phyloP scores from a whole-genome alignment of 2,888 invertebrate genomes.

The Tanypteryx hageni region DNA sequence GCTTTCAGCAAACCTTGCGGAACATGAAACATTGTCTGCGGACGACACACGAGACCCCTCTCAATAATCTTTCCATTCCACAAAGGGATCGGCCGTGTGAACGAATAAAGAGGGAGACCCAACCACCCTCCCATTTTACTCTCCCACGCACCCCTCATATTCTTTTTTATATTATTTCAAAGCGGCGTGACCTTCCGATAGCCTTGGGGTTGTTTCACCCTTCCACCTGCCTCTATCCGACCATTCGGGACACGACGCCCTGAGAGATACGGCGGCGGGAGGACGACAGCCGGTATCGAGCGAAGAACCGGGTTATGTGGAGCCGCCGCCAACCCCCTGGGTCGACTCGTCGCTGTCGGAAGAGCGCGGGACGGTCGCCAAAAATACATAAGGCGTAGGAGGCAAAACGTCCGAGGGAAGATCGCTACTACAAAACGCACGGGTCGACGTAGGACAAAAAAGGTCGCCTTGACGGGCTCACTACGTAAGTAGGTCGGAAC shows the following conservation, averaged over 20 bases:
- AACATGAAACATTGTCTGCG: too few species aligned
- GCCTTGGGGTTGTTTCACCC: neutral
- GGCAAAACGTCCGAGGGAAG: conserved; percentile 15
- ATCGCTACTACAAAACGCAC: too few species aligned
- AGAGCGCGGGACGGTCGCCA: neutral
- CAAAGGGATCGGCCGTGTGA: too few species aligned
- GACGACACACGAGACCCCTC: too few species aligned
- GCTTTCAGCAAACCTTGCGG: too few species aligned
- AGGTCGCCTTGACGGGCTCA: neutral
- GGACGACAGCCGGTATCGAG: conserved; percentile 14
- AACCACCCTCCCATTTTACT: too few species aligned
- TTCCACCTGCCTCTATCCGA: neutral
- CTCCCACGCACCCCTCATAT: too few species aligned
- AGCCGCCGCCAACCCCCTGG: neutral
- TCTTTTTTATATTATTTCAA: neutral
- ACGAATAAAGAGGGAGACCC: too few species aligned
- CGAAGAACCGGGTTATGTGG: neutral
- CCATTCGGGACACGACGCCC: neutral
- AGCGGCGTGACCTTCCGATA: neutral
- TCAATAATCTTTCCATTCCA: too few species aligned
- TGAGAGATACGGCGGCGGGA: neutral
- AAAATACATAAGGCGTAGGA: neutral
- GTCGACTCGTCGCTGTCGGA: neutral
- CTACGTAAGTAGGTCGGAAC: neutral
- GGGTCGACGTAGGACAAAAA: conserved; percentile 8